Percentiles rank a stretch among this genome's conserved stretches.
phyloP scores from a whole-genome alignment of 2,888 invertebrate genomes.

The Maniola hyperantus region DNA sequence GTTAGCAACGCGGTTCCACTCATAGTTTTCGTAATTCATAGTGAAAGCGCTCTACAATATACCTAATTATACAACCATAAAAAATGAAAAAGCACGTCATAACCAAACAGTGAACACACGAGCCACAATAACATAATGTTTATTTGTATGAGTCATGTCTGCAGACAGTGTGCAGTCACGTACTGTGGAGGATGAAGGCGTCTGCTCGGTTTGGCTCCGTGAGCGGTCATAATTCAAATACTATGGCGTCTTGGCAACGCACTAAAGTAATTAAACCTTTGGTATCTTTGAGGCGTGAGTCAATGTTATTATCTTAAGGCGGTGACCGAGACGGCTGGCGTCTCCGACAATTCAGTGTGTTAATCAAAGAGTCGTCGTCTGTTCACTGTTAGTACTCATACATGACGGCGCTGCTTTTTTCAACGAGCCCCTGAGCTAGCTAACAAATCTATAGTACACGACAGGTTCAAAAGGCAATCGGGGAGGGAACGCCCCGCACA shows the following conservation, averaged over 20 bases:
- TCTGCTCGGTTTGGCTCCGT: conserved; percentile 33
- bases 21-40: conserved; percentile 9
- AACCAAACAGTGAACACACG: neutral
- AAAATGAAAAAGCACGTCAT: neutral
- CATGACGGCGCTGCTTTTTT: conserved; percentile 15
- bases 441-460: neutral
- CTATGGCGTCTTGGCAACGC: conserved; percentile 40
- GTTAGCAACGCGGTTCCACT: neutral
- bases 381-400: conserved; percentile 23
- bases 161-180: conserved; percentile 27
- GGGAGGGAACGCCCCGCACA: too few species aligned
- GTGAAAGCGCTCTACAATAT: conserved; percentile 17
- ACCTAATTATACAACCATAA: conserved; percentile 5
- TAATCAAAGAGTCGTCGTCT: conserved; percentile 48
- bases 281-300: conserved; percentile 44
- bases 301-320: conserved; percentile 49
- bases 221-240: conserved; percentile 33
- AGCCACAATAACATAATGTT: conserved; percentile 21
- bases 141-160: conserved; percentile 32
- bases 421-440: neutral
- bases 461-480: too few species aligned
- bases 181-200: conserved; percentile 23
- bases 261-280: conserved; percentile 42
- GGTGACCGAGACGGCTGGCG: conserved; percentile 52
- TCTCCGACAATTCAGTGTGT: conserved; percentile 49